Base-by-base conservation (phyloP, 2,888 invertebrate species). In the Chymomyza caudatula region DNA sequence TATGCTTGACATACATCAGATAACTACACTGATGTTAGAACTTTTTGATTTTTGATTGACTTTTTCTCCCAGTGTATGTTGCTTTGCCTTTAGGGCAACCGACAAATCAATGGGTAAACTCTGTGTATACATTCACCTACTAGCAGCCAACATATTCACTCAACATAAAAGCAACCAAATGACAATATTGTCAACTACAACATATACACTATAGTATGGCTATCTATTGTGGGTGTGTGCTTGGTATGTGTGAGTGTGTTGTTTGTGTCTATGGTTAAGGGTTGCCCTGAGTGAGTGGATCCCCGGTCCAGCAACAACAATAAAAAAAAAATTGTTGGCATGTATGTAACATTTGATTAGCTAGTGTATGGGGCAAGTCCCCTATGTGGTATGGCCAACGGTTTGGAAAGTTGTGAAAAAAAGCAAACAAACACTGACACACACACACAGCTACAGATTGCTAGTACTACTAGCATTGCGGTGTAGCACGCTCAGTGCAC, bases 291-390 rank as follows among this genome's bases (percentile, higher is more conserved):
- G 20, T 19, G 19, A 17, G 44, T 3, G 20, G 17, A 19, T 11
- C 51, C 19, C 20, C 51, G 22, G 13, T 47, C 20, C 51, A 20
- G 19, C 74, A 54, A 69, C 65, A 66, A 81, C 80, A 85, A 82
- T 77, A 85, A 83, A 85, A 83, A 58, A 58, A 47, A 13, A 29
- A 8, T 29, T 17, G 44, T 47, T 65, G 71, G 77, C 69, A 78
- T 63, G 71, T 69, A 65, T 85, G 78, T 72, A 85, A 78, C 82
- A 82, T 82, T 85, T 82, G 82, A 82, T 82, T 82, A 82, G 84
- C 77, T 69, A 74, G 71, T 66, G 74, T 13, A 71, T 68, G 62
- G 55, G 73, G 72, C 61, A 60, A 53, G 29, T 37, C 29, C 29
- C 29, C 29, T 11, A 37, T 37, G 29, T 60, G 47, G 29, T 13